phyloP scores from a whole-genome alignment of 2,113 vertebrate genomes.

The Seriola quinqueradiata region DNA sequence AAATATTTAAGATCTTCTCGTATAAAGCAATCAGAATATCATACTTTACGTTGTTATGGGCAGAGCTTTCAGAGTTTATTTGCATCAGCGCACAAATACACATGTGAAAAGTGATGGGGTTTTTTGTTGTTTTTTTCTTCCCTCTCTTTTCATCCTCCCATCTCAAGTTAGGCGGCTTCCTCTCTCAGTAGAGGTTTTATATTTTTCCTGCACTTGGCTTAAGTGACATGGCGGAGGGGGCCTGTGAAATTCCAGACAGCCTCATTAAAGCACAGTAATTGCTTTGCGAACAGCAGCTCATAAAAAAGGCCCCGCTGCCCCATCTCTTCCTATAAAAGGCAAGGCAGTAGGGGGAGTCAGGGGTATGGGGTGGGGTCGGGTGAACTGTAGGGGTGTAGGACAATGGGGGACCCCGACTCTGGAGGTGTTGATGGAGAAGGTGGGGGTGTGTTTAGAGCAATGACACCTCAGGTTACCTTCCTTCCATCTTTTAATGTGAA shows the following conservation, averaged over 20 bases:
- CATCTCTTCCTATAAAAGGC: slow-evolving; percentile 55
- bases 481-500: neutral
- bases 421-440: slow-evolving; percentile 33
- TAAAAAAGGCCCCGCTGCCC: slow-evolving; percentile 56
- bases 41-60: neutral
- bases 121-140: neutral
- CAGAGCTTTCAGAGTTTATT: slow-evolving; percentile 2
- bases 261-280: slow-evolving; percentile 77
- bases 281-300: slow-evolving; percentile 65
- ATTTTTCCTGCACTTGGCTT: slow-evolving; percentile 55
- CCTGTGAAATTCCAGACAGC: slow-evolving; percentile 70
- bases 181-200: slow-evolving; percentile 49
- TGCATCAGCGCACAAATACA: slow-evolving; percentile 3
- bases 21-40: neutral
- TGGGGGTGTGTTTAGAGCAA: neutral
- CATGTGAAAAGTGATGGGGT: neutral
- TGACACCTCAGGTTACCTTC: slow-evolving; percentile 8
- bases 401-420: slow-evolving; percentile 26
- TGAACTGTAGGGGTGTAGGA: neutral
- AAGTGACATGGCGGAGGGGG: slow-evolving; percentile 50
- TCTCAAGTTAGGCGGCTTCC: slow-evolving; percentile 2
- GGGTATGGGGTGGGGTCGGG: neutral
- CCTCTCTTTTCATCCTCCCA: neutral
- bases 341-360: neutral
- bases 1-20: neutral